Evolutionary conservation across 1,140 invertebrate genomes (phyloP), one percentile per base, ranked within the genome.

Genomic region (Lysiphlebus fabarum): DNA sequence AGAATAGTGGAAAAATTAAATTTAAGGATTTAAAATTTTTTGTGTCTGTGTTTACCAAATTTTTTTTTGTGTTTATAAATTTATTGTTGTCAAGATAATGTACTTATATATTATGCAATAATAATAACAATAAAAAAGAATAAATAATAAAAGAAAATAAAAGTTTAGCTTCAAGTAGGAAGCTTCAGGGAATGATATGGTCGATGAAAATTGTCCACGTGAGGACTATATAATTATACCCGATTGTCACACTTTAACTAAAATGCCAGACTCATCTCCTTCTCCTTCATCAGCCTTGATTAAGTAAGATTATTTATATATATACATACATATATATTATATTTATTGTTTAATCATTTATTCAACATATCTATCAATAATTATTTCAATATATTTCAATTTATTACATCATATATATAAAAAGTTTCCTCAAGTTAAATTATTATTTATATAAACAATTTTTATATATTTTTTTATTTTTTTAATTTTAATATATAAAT

Each of bases 231-330:
- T 56, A 58, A 65, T 53, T 54, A 67, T 55, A 53, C 55, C 58
- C 57, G 64, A 62, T 62, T 65, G 66, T 65, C 65, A 65, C 67
- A 66, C 63, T 66, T 58, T 65, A 53, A 63, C 59, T 47, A 73
- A 74, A 67, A 74, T 74, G 72, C 68, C 71, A 61, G 72, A 72
- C 64, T 63, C 66, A 63, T 63, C 68, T 17, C 66, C 68, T 12
- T 65, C 67, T 44, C 58, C 61, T 37, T 59, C 62, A 12, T 70
- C 71, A 59, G 60, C 67, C 63, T 64, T 71, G 45, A 61, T 65
- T 59, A 72, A 70, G 71, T 74, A 62, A 73, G 61, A 62, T 53
- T 49, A 57, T 7, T 60, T 44, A 41, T 47, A 17, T 1, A 40
- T 4, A 40, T 8, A 8, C 5, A 6, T 1, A 40, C 38, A 40